Evolutionary conservation across 1,140 invertebrate species (phyloP).

Genomic region (Scaptomyza hsui): DNA sequence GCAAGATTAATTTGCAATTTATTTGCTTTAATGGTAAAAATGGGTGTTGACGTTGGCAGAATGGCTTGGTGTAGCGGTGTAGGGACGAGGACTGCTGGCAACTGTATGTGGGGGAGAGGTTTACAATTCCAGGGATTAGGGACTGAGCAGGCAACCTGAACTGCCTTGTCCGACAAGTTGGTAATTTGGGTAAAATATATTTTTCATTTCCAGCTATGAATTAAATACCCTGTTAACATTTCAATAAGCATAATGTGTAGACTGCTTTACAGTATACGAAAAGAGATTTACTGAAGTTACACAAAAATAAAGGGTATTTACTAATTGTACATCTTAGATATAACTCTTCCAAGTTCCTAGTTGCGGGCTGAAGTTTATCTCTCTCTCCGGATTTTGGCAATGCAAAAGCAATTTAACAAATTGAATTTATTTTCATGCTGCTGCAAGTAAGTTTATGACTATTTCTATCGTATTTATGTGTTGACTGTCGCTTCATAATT

Average conservation of each 20-base stretch:
- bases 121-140: constrained; percentile 11
- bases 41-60: constrained; percentile 19
- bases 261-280: too few relatives aligned
- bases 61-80: background rate
- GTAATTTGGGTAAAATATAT: constrained; percentile 58
- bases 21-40: constrained; percentile 67
- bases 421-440: constrained; percentile 74
- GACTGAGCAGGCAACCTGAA: background rate
- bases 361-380: background rate
- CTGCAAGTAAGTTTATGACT: constrained; percentile 75
- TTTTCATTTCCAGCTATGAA: constrained; percentile 58
- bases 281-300: too few relatives aligned
- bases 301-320: too few relatives aligned
- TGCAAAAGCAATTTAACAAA: constrained; percentile 77
- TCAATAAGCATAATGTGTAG: background rate
- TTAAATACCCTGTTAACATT: constrained; percentile 4
- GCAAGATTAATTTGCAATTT: constrained; percentile 82
- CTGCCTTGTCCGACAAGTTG: constrained; percentile 39
- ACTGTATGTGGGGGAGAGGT: constrained; percentile 5
- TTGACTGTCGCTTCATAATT: constrained; percentile 56
- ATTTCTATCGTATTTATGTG: constrained; percentile 59
- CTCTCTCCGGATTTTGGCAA: constrained; percentile 23
- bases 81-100: constrained; percentile 30
- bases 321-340: too few relatives aligned
- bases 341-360: background rate